These are phyloP conservation scores for Alexandromys fortis DNA, from an alignment of 2,113 vertebrate genomes.

Conservation along the genomic window DNA sequence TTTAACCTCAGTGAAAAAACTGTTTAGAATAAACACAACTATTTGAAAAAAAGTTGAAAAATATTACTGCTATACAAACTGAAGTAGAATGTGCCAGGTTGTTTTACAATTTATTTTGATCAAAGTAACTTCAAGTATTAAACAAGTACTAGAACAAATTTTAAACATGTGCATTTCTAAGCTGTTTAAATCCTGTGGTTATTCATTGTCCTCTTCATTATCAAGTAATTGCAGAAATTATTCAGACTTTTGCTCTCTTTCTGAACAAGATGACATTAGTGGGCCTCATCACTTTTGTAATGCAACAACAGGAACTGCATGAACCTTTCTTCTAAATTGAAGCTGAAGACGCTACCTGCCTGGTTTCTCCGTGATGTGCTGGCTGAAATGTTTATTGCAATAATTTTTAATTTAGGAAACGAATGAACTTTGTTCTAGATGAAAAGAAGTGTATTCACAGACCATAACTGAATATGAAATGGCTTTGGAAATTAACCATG, in stretches of 20 bases:
- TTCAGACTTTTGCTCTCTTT: background rate
- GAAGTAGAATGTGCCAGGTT: background rate
- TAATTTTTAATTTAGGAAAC: background rate
- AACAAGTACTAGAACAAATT: background rate
- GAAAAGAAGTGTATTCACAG: background rate
- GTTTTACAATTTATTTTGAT: background rate
- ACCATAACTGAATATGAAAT: background rate
- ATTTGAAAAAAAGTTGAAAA: background rate
- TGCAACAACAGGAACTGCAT: background rate
- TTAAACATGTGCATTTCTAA: background rate
- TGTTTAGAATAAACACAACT: background rate
- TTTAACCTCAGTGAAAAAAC: background rate
- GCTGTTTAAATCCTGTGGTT: background rate
- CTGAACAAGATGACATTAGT: background rate
- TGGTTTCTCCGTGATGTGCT: background rate
- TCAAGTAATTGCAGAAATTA: background rate
- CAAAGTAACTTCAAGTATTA: background rate
- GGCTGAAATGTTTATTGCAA: background rate
- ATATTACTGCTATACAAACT: background rate
- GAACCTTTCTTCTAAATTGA: background rate
- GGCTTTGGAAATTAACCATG: background rate
- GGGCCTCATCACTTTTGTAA: background rate
- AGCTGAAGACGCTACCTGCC: background rate
- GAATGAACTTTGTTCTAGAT: background rate
- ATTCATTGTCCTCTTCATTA: background rate